These are phyloP conservation scores for Orgyia antiqua DNA, from an alignment of 2,888 invertebrate species.

Conservation along the genomic window DNA sequence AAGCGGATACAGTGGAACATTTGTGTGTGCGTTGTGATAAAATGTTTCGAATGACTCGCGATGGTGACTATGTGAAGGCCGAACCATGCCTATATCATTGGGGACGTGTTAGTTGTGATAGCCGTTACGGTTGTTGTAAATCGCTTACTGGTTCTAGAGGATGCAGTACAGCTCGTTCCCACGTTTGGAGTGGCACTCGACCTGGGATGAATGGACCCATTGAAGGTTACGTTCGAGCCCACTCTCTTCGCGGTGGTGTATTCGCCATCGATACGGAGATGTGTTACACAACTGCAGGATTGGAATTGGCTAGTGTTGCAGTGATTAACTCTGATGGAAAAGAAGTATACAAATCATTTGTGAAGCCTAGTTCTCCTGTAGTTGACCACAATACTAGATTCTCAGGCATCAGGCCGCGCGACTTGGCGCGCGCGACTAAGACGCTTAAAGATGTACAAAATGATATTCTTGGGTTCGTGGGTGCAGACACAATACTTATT, in stretches of 20 bases:
- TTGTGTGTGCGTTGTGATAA: conserved; percentile 86
- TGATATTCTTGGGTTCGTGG: conserved; percentile 88
- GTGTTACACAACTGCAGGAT: conserved; percentile 93
- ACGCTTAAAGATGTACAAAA: conserved; percentile 89
- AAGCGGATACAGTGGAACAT: conserved; percentile 77
- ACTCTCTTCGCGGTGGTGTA: conserved; percentile 75
- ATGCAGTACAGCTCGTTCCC: conserved; percentile 81
- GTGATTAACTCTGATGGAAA: conserved; percentile 86
- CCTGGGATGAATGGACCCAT: conserved; percentile 86
- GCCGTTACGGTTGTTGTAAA: conserved; percentile 82
- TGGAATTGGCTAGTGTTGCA: conserved; percentile 93
- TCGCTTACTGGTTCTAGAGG: conserved; percentile 73
- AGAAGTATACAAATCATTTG: conserved; percentile 89
- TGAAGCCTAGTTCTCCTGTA: conserved; percentile 88
- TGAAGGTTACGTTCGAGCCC: conserved; percentile 81
- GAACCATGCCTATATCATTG: conserved; percentile 93
- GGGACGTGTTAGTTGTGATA: conserved; percentile 84
- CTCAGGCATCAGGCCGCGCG: conserved; percentile 89
- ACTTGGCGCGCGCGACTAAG: conserved; percentile 80
- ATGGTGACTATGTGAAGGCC: conserved; percentile 83
- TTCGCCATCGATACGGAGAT: conserved; percentile 98
- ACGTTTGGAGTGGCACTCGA: conserved; percentile 87
- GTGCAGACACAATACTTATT: conserved; percentile 91
- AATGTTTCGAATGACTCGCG: conserved; percentile 82
- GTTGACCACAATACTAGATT: conserved; percentile 97